Base-by-base conservation (phyloP, 1,140 invertebrate species). In the Lasaia peninsularis region DNA sequence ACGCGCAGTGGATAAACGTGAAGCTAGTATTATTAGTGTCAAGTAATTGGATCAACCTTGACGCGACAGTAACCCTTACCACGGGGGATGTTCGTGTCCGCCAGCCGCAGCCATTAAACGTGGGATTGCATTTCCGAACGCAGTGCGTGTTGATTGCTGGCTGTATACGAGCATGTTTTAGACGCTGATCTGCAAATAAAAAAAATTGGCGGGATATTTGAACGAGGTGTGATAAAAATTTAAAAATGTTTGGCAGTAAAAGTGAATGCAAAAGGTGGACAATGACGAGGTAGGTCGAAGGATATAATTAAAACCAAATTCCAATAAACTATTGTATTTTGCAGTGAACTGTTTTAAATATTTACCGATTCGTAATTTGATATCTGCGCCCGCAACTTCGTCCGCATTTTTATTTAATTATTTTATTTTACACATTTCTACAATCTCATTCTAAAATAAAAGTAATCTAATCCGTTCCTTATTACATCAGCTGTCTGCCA, bases 11-110 rank as follows among this genome's bases (percentile, higher is more conserved):
- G 54, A 53, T 60, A 60, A 54, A 50, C 54, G 31, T 37, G 52
- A 50, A 57, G 58, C 40, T 63, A 62, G 63, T 76, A 78, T 80
- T 82, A 82, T 71, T 75, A 72, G 71, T 64, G 69, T 52, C 24
- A 33, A 33, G 53, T 86, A 87, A 87, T 87, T 87, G 84, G 82
- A 87, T 87, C 58, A 83, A 86, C 84, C 82, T 84, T 87, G 80
- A 65, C 62, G 71, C 75, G 75, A 63, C 75, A 75, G 65, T 73
- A 85, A 82, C 80, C 80, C 78, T 78, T 78, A 80, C 69, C 65
- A 69, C 64, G 70, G 66, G 71, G 73, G 73, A 71, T 78, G 77
- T 51, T 63, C 58, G 63, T 63, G 56, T 35, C 52, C 65, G 37
- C 9, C 18, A 20, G 11, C 33, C 32, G 52, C 6, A 34, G 52